A percentile compares a stretch with the other conserved stretches of the same genome.
These are phyloP conservation scores for Gymnopithys bicolor DNA, from an alignment of 2,797 vertebrate species.

Conservation along the genomic window DNA sequence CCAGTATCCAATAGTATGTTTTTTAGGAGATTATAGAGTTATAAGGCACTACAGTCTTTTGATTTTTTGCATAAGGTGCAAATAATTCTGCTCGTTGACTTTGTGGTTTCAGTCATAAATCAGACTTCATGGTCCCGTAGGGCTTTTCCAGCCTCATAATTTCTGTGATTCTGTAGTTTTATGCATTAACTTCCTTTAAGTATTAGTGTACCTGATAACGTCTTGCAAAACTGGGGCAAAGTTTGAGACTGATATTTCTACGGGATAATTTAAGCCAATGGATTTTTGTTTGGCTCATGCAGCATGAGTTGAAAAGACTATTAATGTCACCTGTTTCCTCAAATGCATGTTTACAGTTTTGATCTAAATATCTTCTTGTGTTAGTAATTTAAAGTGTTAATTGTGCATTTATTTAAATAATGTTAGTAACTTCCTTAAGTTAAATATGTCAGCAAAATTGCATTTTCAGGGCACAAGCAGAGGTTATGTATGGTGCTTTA, in stretches of 20 bases:
- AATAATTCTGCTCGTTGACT: accelerated
- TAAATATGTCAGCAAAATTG: background rate
- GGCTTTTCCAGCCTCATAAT: background rate
- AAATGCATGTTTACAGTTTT: background rate
- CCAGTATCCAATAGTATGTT: accelerated
- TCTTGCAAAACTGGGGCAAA: background rate
- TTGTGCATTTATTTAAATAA: accelerated
- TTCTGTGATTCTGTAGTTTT: background rate
- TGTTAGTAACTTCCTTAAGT: background rate
- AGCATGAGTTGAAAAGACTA: background rate
- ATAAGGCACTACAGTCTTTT: background rate
- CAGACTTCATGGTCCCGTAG: background rate
- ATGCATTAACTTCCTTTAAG: background rate
- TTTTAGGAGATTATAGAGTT: background rate
- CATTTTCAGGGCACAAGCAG: background rate
- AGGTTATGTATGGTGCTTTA: background rate
- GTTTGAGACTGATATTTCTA: background rate
- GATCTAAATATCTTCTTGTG: background rate
- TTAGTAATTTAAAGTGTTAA: background rate
- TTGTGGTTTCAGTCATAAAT: background rate
- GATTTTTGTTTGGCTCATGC: background rate
- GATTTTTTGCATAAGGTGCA: background rate
- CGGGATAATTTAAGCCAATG: background rate
- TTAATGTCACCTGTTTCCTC: background rate
- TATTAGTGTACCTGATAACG: accelerated